Evolutionary conservation across 2,797 vertebrate species (phyloP).

Genomic region (Malacoraja senta): DNA sequence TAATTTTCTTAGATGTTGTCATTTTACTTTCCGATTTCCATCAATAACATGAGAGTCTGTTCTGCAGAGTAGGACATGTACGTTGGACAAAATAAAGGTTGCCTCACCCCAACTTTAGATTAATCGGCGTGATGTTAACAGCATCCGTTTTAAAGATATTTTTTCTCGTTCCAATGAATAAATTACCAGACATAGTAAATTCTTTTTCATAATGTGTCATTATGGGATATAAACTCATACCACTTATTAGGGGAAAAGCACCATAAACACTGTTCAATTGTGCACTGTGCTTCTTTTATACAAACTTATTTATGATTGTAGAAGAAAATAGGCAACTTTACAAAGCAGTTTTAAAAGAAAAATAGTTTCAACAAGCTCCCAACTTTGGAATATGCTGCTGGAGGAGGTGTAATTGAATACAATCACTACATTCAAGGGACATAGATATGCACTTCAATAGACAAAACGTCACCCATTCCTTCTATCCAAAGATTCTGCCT

Average conservation of each 20-base stretch:
- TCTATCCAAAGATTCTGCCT: no score
- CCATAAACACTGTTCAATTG: background rate
- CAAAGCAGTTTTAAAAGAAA: no score
- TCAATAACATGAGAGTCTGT: background rate
- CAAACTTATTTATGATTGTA: no score
- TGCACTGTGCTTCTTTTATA: no score
- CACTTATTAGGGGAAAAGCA: background rate
- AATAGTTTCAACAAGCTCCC: no score
- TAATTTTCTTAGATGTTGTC: background rate
- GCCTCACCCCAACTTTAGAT: no score
- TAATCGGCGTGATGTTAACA: background rate
- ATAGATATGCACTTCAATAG: no score
- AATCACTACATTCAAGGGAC: no score
- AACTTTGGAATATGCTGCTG: no score
- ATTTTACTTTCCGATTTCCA: background rate
- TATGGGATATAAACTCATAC: background rate
- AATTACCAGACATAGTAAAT: slow-evolving; percentile 4
- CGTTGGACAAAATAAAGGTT: background rate
- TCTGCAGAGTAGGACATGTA: background rate
- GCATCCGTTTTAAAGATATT: background rate
- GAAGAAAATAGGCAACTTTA: no score
- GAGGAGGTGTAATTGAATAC: no score
- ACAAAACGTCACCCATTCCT: no score
- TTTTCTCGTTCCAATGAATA: background rate
- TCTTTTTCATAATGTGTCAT: background rate